A percentile compares a stretch with the other conserved stretches of the same genome.
Conservation (phyloP, 2,888 invertebrate species). For the Gandaritis pyraliata region DNA sequence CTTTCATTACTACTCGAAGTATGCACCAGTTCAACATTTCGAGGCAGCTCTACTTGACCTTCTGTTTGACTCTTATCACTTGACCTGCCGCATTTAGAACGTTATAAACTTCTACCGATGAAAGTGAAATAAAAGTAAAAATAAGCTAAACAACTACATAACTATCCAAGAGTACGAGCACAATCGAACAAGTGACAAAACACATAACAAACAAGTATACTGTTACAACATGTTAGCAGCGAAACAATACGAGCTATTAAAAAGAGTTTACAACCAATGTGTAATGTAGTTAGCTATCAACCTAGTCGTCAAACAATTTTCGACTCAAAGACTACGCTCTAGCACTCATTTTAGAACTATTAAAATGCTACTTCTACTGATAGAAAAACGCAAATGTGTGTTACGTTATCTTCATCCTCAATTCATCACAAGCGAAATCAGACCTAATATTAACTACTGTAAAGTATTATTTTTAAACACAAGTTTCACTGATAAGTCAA, state of each 20-base stretch:
- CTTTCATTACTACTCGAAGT: not conserved
- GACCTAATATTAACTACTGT: not conserved
- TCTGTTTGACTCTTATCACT: constrained; percentile 23
- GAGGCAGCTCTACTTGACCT: constrained; percentile 15
- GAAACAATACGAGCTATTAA: constrained; percentile 40
- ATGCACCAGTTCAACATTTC: constrained; percentile 1
- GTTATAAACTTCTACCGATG: constrained; percentile 10
- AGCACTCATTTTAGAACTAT: constrained; percentile 14
- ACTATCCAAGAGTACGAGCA: constrained; percentile 5
- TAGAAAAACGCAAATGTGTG: constrained; percentile 10
- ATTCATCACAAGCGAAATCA: constrained; percentile 19
- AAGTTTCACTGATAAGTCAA: constrained; percentile 26
- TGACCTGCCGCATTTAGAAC: constrained; percentile 15
- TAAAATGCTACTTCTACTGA: not conserved
- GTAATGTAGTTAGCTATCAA: constrained; percentile 29
- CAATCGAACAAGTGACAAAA: constrained; percentile 32
- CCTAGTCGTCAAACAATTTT: constrained; percentile 20
- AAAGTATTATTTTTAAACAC: constrained; percentile 6
- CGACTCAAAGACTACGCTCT: constrained; percentile 17
- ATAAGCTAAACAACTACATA: constrained; percentile 2
- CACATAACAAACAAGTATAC: constrained; percentile 36
- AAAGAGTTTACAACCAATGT: constrained; percentile 33
- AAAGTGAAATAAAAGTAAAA: constrained; percentile 19
- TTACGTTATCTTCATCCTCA: constrained; percentile 16
- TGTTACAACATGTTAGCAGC: constrained; percentile 32